These are phyloP conservation scores for Aethina tumida DNA, from an alignment of 1,140 invertebrate genomes.

Conservation along the genomic window DNA sequence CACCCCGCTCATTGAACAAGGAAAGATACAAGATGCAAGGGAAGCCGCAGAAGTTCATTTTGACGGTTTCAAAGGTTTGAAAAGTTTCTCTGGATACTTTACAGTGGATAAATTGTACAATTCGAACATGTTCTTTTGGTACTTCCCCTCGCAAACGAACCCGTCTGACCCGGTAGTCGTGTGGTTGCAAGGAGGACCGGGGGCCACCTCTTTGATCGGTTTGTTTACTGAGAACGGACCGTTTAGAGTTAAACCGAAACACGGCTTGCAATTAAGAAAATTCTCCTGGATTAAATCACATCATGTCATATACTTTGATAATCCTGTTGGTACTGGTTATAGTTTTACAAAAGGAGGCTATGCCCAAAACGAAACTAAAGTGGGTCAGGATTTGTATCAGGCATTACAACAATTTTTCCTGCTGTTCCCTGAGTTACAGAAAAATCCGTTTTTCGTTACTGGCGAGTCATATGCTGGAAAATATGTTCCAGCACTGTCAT, in stretches of 20 bases:
- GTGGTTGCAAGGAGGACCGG: constrained; percentile 70
- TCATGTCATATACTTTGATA: constrained; percentile 74
- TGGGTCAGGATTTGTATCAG: constrained; percentile 54
- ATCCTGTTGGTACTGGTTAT: constrained; percentile 73
- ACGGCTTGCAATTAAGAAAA: constrained; percentile 39
- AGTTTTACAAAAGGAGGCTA: constrained; percentile 63
- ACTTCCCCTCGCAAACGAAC: constrained; percentile 50
- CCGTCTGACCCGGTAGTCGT: constrained; percentile 51
- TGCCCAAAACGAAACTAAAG: constrained; percentile 50
- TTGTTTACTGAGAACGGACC: constrained; percentile 63
- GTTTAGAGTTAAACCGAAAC: constrained; percentile 38
- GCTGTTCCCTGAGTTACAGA: constrained; percentile 57
- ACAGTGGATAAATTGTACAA: constrained; percentile 53
- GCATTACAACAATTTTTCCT: constrained; percentile 60
- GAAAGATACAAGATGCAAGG: constrained; percentile 35
- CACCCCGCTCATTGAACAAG: constrained; percentile 40
- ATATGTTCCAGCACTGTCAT: constrained; percentile 65
- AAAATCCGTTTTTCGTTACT: constrained; percentile 60
- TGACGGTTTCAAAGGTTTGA: constrained; percentile 17
- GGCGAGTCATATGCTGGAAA: constrained; percentile 82
- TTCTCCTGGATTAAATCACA: constrained; percentile 63
- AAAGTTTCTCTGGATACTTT: constrained; percentile 52
- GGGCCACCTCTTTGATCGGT: constrained; percentile 56
- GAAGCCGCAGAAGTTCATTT: constrained; percentile 8
- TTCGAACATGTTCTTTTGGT: constrained; percentile 70